phyloP scores from a whole-genome alignment of 2,888 invertebrate genomes.

The Platycheirus rosarum region DNA sequence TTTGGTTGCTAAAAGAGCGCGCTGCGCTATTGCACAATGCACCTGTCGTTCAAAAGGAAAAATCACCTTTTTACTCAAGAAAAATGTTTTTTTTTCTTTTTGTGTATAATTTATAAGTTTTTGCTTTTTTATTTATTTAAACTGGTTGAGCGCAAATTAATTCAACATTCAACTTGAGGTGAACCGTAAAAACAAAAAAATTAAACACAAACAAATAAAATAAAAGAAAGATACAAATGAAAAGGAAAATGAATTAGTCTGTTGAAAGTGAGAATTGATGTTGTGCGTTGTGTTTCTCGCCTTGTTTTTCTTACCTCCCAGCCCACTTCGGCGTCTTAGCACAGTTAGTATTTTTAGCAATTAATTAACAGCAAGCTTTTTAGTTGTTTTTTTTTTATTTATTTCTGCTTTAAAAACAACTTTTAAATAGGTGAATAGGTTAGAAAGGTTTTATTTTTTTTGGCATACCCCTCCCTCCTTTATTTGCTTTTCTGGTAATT shows the following conservation, averaged over 20 bases:
- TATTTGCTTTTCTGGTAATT: not conserved
- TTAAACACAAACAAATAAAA: constrained; percentile 8
- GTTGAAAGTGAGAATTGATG: constrained; percentile 69
- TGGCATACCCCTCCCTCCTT: not conserved
- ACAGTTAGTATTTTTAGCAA: constrained; percentile 12
- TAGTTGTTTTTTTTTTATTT: constrained; percentile 28
- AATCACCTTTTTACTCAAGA: constrained; percentile 17
- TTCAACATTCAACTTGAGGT: constrained; percentile 55
- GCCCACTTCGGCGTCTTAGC: not conserved
- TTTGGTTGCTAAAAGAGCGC: constrained; percentile 40
- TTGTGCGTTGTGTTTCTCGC: constrained; percentile 18
- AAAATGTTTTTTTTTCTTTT: constrained; percentile 23
- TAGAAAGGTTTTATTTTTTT: constrained; percentile 18
- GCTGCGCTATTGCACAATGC: constrained; percentile 32
- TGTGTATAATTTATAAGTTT: not conserved
- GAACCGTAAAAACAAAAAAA: constrained; percentile 8
- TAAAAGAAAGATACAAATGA: constrained; percentile 26
- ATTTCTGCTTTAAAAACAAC: constrained; percentile 4
- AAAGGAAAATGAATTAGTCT: constrained; percentile 60
- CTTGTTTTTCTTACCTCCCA: constrained; percentile 3
- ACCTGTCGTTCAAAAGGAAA: constrained; percentile 42
- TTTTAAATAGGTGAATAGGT: constrained; percentile 60
- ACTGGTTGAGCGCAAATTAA: constrained; percentile 62
- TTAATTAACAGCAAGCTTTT: constrained; percentile 29
- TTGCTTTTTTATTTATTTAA: constrained; percentile 36